Conservation (phyloP, 2,797 vertebrate species). For the Crax fasciolata region DNA sequence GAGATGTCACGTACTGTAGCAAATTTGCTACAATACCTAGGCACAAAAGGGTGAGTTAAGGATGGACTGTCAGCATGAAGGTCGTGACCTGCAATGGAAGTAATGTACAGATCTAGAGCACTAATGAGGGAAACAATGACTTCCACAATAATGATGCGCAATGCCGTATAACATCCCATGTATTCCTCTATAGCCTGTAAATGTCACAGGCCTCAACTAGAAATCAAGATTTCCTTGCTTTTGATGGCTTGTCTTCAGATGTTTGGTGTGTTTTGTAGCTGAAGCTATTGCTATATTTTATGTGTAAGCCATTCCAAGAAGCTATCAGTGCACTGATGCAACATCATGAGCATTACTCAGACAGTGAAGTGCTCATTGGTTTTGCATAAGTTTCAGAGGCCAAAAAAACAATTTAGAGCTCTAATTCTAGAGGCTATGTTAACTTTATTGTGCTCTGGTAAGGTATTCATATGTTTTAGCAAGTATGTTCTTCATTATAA, state of each 20-base stretch:
- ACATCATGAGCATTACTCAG: neutral
- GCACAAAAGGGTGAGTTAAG: slow-evolving; percentile 81
- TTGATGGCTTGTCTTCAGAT: slow-evolving; percentile 69
- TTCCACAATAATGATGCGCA: slow-evolving; percentile 81
- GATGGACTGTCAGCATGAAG: slow-evolving; percentile 76
- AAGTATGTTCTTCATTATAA: neutral
- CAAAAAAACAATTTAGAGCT: neutral
- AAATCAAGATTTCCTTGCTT: slow-evolving; percentile 71
- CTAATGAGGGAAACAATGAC: slow-evolving; percentile 83
- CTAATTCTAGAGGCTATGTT: neutral
- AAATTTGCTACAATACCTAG: slow-evolving; percentile 80
- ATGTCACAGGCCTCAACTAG: slow-evolving; percentile 71
- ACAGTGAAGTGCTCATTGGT: neutral
- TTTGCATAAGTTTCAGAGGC: neutral
- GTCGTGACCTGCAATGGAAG: slow-evolving; percentile 75
- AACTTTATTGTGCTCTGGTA: neutral
- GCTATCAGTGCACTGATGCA: neutral
- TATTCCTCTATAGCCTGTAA: slow-evolving; percentile 71
- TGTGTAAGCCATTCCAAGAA: slow-evolving; percentile 1
- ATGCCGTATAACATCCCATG: slow-evolving; percentile 79
- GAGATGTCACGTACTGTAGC: slow-evolving; percentile 75
- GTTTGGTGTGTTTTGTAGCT: slow-evolving; percentile 46
- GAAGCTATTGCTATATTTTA: slow-evolving; percentile 26
- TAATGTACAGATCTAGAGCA: slow-evolving; percentile 80
- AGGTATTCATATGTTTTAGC: neutral